Evolutionary conservation across 2,888 invertebrate species (phyloP), one percentile per base, ranked within the genome.

Genomic region (Metalampra italica): DNA sequence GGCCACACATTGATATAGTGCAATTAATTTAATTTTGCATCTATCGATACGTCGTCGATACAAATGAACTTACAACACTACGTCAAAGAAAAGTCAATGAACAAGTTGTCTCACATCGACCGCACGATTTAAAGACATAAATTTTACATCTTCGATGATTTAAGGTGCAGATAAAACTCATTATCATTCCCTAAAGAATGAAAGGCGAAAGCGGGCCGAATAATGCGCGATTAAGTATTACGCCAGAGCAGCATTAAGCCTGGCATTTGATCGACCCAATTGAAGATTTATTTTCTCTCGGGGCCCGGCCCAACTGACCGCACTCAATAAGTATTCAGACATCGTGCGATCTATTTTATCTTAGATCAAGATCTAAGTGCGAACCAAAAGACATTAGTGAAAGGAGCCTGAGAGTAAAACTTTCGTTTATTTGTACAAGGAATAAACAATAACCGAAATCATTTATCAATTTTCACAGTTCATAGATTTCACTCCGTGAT

Each of bases 181-280:
- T 51, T 51, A 51, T 51, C 43, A 41, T 51, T 49, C 61, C 58
- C 55, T 47, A 60, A 62, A 51, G 41, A 57, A 59, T 50, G 49
- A 56, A 56, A 64, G 65, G 63, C 60, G 63, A 70, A 66, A 68
- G 63, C 59, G 54, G 50, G 45, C 54, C 50, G 60, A 56, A 58
- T 61, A 61, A 68, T 62, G 54, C 49, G 49, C 62, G 60, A 66
- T 68, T 58, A 63, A 64, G 57, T 67, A 71, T 74, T 71, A 68
- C 66, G 64, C 62, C 57, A 62, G 55, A 63, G 63, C 64, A 66
- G 62, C 71, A 71, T 63, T 68, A 71, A 69, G 73, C 68, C 66
- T 82, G 84, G 80, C 83, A 83, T 87, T 87, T 86, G 80, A 85
- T 82, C 75, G 88, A 84, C 88, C 88, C 71, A 87, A 87, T 86